These are phyloP conservation scores for Carassius auratus DNA, from an alignment of 2,113 vertebrate species.

Conservation along the genomic window DNA sequence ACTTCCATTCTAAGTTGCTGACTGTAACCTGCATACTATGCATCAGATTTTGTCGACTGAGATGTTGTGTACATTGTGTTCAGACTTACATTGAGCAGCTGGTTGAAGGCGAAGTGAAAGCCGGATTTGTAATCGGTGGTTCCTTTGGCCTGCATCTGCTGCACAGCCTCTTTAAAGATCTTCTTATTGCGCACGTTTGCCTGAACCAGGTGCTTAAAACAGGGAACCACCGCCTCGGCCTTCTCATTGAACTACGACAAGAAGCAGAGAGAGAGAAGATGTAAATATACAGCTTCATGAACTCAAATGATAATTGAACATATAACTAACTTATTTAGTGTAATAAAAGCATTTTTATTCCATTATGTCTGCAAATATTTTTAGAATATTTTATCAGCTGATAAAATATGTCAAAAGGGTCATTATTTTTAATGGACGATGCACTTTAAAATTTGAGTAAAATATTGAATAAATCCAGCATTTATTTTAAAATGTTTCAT, in stretches of 20 bases:
- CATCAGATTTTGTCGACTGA: neutral
- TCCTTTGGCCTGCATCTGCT: constrained; percentile 96
- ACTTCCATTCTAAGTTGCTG: neutral
- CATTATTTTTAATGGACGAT: neutral
- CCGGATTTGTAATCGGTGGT: constrained; percentile 98
- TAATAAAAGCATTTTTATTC: neutral
- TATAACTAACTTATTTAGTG: neutral
- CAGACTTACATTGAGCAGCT: constrained; percentile 91
- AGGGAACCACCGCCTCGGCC: constrained; percentile 90
- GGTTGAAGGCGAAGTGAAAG: constrained; percentile 96
- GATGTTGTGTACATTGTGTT: neutral
- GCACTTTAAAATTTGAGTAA: too few species aligned
- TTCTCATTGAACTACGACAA: constrained; percentile 92
- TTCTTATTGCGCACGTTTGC: constrained; percentile 98
- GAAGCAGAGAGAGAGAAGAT: neutral
- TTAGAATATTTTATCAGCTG: neutral
- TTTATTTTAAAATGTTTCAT: too few species aligned
- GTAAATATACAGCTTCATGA: neutral
- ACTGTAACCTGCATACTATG: neutral
- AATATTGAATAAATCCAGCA: too few species aligned
- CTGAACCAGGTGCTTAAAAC: constrained; percentile 96
- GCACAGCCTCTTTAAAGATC: constrained; percentile 95
- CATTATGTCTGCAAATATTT: neutral
- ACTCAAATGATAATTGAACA: neutral
- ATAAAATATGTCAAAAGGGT: neutral